These are phyloP conservation scores for Sebastes vulpes DNA, from an alignment of 2,797 vertebrate genomes.

Conservation along the genomic window DNA sequence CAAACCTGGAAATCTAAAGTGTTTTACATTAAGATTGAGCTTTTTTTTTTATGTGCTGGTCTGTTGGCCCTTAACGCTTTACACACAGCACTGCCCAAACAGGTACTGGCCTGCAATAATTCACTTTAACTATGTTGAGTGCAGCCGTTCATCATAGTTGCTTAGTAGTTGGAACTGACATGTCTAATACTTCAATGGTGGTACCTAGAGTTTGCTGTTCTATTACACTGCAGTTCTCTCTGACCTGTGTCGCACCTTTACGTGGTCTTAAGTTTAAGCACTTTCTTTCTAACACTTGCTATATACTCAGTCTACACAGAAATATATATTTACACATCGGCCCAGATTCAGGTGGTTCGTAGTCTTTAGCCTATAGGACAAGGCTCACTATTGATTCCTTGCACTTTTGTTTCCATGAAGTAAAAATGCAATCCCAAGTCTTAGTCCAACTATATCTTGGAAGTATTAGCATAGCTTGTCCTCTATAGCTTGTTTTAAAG, in stretches of 20 bases:
- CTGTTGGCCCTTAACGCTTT: neutral
- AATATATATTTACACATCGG: neutral
- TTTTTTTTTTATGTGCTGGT: neutral
- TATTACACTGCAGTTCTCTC: neutral
- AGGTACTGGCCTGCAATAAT: neutral
- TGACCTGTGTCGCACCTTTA: neutral
- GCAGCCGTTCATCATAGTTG: neutral
- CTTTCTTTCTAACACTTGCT: neutral
- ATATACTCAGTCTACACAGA: neutral
- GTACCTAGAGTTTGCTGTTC: neutral
- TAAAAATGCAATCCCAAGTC: too few species aligned
- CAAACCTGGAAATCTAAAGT: slow-evolving; percentile 42
- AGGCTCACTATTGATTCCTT: too few species aligned
- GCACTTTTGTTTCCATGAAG: too few species aligned
- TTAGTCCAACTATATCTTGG: too few species aligned
- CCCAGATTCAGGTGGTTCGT: too few species aligned
- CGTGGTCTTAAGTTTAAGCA: neutral
- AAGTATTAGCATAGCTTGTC: too few species aligned
- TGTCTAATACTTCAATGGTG: neutral
- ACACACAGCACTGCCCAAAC: neutral
- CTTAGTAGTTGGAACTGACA: neutral
- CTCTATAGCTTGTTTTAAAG: too few species aligned
- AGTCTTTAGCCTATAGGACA: too few species aligned
- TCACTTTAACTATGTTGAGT: neutral
- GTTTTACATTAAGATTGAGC: slow-evolving; percentile 23